Conservation (phyloP, 2,888 invertebrate species). For the Drosophila nr. fundita region DNA sequence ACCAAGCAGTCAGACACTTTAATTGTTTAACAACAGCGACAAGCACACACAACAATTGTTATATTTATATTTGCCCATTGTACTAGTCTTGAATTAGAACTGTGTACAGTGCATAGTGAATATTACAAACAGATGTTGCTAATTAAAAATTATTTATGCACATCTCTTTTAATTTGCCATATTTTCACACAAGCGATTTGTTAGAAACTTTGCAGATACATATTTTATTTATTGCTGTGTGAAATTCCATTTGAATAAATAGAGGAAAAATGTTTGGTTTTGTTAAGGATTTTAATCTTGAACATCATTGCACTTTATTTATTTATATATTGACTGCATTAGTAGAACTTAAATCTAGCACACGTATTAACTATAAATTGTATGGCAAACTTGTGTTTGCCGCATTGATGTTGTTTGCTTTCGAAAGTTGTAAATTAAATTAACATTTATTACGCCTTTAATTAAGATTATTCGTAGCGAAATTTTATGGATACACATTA, state of each 20-base stretch:
- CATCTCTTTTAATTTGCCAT: background rate
- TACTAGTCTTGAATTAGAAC: constrained; percentile 35
- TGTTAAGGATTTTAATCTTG: constrained; percentile 35
- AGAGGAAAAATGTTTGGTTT: constrained; percentile 5
- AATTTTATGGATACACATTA: constrained; percentile 36
- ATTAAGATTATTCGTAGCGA: constrained; percentile 41
- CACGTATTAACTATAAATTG: constrained; percentile 39
- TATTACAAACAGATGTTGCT: constrained; percentile 59
- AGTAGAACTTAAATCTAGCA: constrained; percentile 63
- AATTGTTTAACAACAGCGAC: constrained; percentile 70
- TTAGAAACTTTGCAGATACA: background rate
- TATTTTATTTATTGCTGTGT: background rate
- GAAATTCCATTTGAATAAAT: background rate
- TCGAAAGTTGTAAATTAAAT: constrained; percentile 40
- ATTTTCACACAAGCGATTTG: background rate
- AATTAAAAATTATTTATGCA: constrained; percentile 23
- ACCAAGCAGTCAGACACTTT: constrained; percentile 46
- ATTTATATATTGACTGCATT: constrained; percentile 67
- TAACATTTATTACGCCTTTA: constrained; percentile 28
- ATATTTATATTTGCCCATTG: constrained; percentile 54
- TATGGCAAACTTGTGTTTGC: constrained; percentile 37
- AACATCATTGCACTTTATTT: constrained; percentile 76
- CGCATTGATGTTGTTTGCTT: constrained; percentile 28
- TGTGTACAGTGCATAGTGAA: constrained; percentile 17
- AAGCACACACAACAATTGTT: constrained; percentile 41